Evolutionary conservation across 1,140 invertebrate species (phyloP), one percentile per base, ranked within the genome.

Genomic region (Listronotus bonariensis): DNA sequence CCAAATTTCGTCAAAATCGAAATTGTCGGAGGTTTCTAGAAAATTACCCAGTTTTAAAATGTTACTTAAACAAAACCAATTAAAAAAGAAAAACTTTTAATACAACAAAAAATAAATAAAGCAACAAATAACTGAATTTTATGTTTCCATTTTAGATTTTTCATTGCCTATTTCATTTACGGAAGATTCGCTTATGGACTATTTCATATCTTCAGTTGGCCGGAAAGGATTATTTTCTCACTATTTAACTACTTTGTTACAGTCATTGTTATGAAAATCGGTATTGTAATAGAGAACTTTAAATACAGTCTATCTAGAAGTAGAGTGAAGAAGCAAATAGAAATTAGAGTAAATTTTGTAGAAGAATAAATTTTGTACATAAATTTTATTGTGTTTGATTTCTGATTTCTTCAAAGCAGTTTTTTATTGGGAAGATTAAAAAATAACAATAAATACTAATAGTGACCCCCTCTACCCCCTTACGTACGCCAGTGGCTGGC

Each of bases 161-260:
- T 59, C 55, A 15, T 46, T 4, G 54, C 41, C 10, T 66, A 53
- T 34, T 59, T 59, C 14, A 46, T 43, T 17, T 54, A 54, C 26
- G 64, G 64, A 8, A 17, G 56, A 38, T 66, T 59, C 32, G 42
- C 59, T 31, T 66, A 66, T 26, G 46, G 36, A 49, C 38, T 66
- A 32, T 66, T 59, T 45, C 41, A 66, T 12, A 32, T 59, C 0
- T 45, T 66, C 15, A 66, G n/a, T 52, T 66, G 64, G 64, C 56
- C 64, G 6, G 55, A 66, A 54, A 52, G 64, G 38, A 45, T 66
- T 8, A 11, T 42, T 12, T 59, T 66, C 31, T 17, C 59, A 15
- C 11, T 58, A 0, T 52, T 38, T 4, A 66, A 52, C 40, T 66
- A 66, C 59, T 53, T 52, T 6, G 14, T 32, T n/a, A 26, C 57